A percentile compares a stretch with the other conserved stretches of the same genome.
Evolutionary conservation across 2,113 vertebrate species (phyloP).

Genomic region (Meleagris gallopavo): DNA sequence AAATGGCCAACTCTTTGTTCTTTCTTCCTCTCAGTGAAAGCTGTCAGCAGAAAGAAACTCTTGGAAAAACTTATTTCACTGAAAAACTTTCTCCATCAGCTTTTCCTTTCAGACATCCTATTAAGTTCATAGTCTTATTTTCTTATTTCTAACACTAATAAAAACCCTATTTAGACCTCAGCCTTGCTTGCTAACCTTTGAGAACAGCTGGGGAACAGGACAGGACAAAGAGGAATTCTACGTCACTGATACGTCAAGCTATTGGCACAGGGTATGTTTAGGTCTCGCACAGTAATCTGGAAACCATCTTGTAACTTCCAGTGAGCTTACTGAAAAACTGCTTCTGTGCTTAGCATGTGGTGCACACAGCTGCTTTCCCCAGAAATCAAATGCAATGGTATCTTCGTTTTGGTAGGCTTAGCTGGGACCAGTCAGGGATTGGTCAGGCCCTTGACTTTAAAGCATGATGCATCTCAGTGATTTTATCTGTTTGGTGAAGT

Average conservation of each 20-base stretch:
- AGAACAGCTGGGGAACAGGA: background rate
- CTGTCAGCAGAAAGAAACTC: background rate
- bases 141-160: background rate
- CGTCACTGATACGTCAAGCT: background rate
- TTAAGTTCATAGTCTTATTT: background rate
- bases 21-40: background rate
- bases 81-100: background rate
- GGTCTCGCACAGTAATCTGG: background rate
- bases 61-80: background rate
- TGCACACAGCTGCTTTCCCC: background rate
- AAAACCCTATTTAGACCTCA: background rate
- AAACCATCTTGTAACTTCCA: background rate
- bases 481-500: background rate
- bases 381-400: background rate
- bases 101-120: background rate
- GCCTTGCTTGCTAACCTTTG: background rate
- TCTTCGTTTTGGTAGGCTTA: background rate
- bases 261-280: background rate
- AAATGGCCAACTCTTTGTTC: background rate
- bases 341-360: background rate
- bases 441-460: background rate
- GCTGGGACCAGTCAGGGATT: background rate
- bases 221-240: background rate
- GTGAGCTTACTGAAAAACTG: background rate
- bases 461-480: background rate